Evolutionary conservation across 2,113 vertebrate species (phyloP).

Genomic region (Carollia perspicillata): DNA sequence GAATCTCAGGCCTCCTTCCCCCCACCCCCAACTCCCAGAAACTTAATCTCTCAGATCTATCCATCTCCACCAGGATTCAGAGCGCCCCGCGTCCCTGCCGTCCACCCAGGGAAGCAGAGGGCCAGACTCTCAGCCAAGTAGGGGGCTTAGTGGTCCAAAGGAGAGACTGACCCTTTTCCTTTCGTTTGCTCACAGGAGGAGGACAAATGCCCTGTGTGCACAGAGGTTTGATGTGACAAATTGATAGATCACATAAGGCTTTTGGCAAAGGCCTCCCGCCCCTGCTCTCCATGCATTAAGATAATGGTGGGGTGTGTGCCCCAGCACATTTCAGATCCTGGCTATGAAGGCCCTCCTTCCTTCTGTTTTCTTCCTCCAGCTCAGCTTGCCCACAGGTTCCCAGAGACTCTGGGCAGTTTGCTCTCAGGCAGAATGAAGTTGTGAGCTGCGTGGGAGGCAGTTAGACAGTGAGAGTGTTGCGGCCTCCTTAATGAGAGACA

Average conservation of each 20-base stretch:
- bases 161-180: background rate
- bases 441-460: slow-evolving; percentile 58
- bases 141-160: background rate
- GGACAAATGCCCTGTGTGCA: slow-evolving; percentile 16
- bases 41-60: background rate
- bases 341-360: slow-evolving; percentile 33
- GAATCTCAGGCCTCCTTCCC: background rate
- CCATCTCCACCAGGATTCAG: background rate
- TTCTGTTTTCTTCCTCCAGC: slow-evolving; percentile 15
- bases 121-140: background rate
- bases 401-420: slow-evolving; percentile 54
- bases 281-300: background rate
- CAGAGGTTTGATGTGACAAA: slow-evolving; percentile 49
- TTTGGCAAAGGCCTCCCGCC: slow-evolving; percentile 24
- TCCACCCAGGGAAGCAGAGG: background rate
- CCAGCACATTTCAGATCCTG: slow-evolving; percentile 33
- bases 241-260: slow-evolving; percentile 20
- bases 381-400: slow-evolving; percentile 44
- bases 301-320: slow-evolving; percentile 46
- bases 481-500: slow-evolving; percentile 65
- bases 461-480: slow-evolving; percentile 36
- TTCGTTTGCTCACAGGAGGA: slow-evolving; percentile 59
- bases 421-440: slow-evolving; percentile 32
- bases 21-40: background rate
- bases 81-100: background rate